These are phyloP conservation scores for Neolamprologus sp. DNA, from an alignment of 2,113 vertebrate genomes.

Conservation along the genomic window DNA sequence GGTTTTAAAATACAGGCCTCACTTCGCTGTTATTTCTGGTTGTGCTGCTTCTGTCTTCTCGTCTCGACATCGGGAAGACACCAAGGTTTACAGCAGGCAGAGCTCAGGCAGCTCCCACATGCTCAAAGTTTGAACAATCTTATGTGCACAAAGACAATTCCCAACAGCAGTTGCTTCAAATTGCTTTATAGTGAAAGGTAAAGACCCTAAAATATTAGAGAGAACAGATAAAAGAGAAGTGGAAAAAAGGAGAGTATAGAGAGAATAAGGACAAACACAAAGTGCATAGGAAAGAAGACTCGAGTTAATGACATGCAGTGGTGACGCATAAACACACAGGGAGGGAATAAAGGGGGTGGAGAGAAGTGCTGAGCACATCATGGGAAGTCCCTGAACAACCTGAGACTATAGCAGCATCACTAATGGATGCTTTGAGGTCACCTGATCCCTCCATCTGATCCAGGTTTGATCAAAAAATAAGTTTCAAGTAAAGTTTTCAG, in stretches of 20 bases:
- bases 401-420: not conserved
- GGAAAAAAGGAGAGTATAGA: not conserved
- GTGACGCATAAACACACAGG: not conserved
- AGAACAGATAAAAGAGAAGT: not conserved
- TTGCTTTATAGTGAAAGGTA: not conserved
- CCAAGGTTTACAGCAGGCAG: not conserved
- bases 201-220: not conserved
- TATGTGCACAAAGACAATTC: not conserved
- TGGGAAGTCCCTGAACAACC: not conserved
- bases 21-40: not conserved
- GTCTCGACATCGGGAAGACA: not conserved
- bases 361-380: not conserved
- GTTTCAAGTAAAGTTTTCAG: not conserved
- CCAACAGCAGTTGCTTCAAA: not conserved
- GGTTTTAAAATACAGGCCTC: not conserved
- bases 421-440: not conserved
- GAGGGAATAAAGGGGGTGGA: not conserved
- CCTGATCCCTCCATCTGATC: not conserved
- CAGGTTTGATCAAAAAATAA: not conserved
- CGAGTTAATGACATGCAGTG: not conserved
- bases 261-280: not conserved
- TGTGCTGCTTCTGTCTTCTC: not conserved
- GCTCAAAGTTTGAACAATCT: not conserved
- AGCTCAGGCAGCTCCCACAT: not conserved
- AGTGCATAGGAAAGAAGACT: not conserved